phyloP scores from a whole-genome alignment of 2,888 invertebrate species.

The Pinctada fucata region DNA sequence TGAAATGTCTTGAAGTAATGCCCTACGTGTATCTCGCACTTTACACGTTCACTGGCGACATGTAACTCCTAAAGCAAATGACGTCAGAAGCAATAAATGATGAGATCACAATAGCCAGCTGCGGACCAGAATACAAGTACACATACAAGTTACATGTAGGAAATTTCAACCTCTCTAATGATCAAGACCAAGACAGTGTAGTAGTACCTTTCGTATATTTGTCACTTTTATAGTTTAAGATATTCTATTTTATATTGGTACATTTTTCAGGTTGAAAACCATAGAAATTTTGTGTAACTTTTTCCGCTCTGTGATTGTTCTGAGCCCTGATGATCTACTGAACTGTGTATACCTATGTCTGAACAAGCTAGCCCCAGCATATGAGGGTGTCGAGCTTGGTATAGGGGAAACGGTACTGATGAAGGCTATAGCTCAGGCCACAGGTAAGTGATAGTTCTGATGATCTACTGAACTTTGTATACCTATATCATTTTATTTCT shows the following conservation, averaged over 20 bases:
- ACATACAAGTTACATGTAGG: too few relatives aligned
- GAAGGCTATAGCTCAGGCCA: conserved; percentile 88
- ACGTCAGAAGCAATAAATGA: too few relatives aligned
- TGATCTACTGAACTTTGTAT: conserved; percentile 93
- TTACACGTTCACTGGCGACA: too few relatives aligned
- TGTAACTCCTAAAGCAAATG: too few relatives aligned
- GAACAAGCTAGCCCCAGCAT: conserved; percentile 97
- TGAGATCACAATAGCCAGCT: too few relatives aligned
- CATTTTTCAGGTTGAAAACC: conserved; percentile 86
- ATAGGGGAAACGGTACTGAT: conserved; percentile 93
- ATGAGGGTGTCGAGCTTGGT: conserved; percentile 95
- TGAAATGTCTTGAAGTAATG: too few relatives aligned
- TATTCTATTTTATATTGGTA: too few relatives aligned
- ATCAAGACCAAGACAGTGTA: not conserved
- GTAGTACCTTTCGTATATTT: not conserved
- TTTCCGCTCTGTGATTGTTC: conserved; percentile 91
- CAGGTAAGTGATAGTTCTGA: conserved; percentile 82
- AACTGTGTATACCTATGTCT: conserved; percentile 94
- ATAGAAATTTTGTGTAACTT: conserved; percentile 94
- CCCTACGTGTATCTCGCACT: too few relatives aligned
- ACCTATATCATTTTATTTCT: conserved; percentile 81
- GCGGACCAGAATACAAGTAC: too few relatives aligned
- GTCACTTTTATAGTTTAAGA: not conserved
- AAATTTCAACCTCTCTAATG: too few relatives aligned
- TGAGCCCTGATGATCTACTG: conserved; percentile 92